Base-by-base conservation (phyloP, 2,797 vertebrate genomes). In the Numenius phaeopus region DNA sequence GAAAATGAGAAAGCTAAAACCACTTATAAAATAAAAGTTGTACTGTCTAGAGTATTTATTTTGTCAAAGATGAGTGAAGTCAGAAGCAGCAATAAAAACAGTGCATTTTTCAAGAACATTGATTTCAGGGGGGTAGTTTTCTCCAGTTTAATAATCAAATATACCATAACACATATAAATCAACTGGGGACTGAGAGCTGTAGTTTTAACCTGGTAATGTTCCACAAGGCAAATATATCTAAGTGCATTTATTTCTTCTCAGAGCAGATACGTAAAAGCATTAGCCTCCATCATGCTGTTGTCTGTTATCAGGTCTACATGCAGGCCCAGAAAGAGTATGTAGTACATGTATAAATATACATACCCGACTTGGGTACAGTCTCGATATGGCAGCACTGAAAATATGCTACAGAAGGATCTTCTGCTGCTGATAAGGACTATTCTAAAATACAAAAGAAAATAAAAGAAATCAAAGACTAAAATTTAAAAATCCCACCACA, bases 361-460 rank as follows among this genome's bases (percentile, higher is more conserved):
- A 98, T 99, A 99, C 99, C 99, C 99, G 98, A 98, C 97, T 98
- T 99, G 99, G 98, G 99, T 99, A 99, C 99, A 99, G 99, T 99
- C 99, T 98, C 99, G 99, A 98, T 99, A 99, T 87, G 99, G 99
- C 99, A 99, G 99, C 98, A 99, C 99, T 98, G 99, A 99, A 99
- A 99, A 99, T 98, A 99, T 99, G 99, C 99, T 99, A 99, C 99
- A 99, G 98, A 99, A 99, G 98, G 99, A 99, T 99, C 99, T 99
- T 99, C 99, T 99, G 99, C 99, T 99, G 99, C 99, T 99, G 99
- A 99, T 99, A 98, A 99, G 99, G 98, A 99, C 99, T 99, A 99
- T 99, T 99, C 99, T 99, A 99, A 97, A 98, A 99, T 92, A 96
- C 71, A 97, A 97, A 97, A 97, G 97, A 97, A 99, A 98, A 98